These are phyloP conservation scores for Apotomis betuletana DNA, from an alignment of 2,888 invertebrate species.

Conservation along the genomic window DNA sequence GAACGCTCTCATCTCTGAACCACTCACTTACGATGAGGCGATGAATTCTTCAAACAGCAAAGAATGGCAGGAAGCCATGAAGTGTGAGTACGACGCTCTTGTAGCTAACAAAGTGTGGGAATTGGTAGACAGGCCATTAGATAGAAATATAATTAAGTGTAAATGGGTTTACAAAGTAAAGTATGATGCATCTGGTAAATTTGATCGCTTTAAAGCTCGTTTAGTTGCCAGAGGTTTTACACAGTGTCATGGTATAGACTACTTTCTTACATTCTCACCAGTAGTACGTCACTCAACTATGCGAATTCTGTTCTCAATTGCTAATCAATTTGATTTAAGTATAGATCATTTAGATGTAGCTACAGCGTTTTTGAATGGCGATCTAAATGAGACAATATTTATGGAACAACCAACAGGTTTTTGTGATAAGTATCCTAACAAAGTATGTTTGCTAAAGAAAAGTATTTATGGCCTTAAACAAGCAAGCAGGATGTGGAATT, in stretches of 20 bases:
- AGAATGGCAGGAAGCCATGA: too few relatives aligned
- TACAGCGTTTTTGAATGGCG: neutral
- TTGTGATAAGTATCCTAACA: neutral
- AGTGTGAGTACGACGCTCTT: too few relatives aligned
- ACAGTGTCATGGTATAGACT: too few relatives aligned
- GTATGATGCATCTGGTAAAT: slow-evolving; percentile 8
- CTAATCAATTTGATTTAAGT: slow-evolving; percentile 11
- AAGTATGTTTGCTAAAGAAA: too few relatives aligned
- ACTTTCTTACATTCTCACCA: neutral
- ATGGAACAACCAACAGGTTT: slow-evolving; percentile 18
- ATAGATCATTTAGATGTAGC: neutral
- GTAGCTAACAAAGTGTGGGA: too few relatives aligned
- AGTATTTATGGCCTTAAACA: too few relatives aligned
- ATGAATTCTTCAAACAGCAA: too few relatives aligned
- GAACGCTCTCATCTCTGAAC: neutral
- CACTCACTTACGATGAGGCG: too few relatives aligned
- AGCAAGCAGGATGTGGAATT: neutral
- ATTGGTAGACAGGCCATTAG: too few relatives aligned
- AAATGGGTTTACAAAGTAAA: slow-evolving; percentile 6
- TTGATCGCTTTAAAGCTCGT: neutral
- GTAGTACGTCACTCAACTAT: slow-evolving; percentile 18
- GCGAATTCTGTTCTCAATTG: slow-evolving; percentile 16
- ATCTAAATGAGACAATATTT: neutral
- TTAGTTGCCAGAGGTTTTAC: too few relatives aligned
- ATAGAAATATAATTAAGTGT: neutral